phyloP scores from a whole-genome alignment of 2,113 vertebrate genomes.

The Campylomormyrus tamandua region DNA sequence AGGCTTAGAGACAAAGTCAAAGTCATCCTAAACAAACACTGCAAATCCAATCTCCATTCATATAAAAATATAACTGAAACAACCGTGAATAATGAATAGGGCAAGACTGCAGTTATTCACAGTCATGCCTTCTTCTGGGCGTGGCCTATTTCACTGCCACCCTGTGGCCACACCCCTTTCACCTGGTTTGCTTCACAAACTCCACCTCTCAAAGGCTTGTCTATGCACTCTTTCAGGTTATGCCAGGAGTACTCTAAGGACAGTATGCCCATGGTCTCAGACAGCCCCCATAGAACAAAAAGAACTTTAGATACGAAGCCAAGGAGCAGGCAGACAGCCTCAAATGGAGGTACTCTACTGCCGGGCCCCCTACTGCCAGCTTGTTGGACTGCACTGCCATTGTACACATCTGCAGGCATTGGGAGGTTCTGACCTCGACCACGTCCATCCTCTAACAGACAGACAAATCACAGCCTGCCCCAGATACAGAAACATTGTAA shows the following conservation, averaged over 20 bases:
- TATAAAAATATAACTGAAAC: background rate
- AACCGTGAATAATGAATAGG: background rate
- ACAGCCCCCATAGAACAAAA: background rate
- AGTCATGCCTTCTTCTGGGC: background rate
- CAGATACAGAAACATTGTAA: background rate
- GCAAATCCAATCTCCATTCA: background rate
- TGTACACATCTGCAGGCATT: background rate
- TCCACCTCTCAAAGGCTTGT: background rate
- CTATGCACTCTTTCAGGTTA: background rate
- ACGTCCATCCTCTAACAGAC: background rate
- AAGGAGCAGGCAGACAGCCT: background rate
- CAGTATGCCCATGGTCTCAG: background rate
- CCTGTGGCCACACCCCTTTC: background rate
- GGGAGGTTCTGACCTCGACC: background rate
- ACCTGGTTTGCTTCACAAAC: background rate
- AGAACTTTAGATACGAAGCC: background rate
- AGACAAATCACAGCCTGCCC: background rate
- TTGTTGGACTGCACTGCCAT: background rate
- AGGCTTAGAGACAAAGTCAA: background rate
- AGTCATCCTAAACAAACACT: background rate
- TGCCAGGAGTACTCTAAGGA: background rate
- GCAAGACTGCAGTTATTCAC: background rate
- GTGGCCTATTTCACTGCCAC: background rate
- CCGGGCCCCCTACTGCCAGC: background rate
- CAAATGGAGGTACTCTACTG: too few relatives aligned